phyloP scores from a whole-genome alignment of 2,888 invertebrate species.

The Abscondita cerata region DNA sequence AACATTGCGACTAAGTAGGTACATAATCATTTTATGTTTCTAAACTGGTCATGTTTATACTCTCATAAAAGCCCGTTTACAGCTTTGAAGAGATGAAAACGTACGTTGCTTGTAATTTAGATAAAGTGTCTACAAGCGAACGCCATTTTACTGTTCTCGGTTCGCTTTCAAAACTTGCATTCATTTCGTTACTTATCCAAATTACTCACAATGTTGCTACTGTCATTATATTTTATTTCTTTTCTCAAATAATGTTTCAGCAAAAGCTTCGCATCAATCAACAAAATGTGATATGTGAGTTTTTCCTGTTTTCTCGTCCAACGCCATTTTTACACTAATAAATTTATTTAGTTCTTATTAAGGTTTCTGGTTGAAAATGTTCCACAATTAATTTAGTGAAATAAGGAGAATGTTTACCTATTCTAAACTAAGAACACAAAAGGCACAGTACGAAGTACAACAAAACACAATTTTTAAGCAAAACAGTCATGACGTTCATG shows the following conservation, averaged over 20 bases:
- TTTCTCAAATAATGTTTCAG: constrained; percentile 8
- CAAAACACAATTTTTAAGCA: too few relatives aligned
- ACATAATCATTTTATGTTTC: constrained; percentile 39
- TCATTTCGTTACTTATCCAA: constrained; percentile 41
- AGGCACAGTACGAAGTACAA: too few relatives aligned
- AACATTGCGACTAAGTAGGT: constrained; percentile 25
- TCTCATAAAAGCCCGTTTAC: constrained; percentile 38
- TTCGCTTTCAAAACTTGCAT: constrained; percentile 36
- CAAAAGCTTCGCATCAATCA: constrained; percentile 8
- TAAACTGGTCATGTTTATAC: constrained; percentile 37
- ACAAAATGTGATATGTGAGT: constrained; percentile 4
- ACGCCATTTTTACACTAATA: constrained; percentile 9
- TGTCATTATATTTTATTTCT: constrained; percentile 17
- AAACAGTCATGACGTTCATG: too few relatives aligned
- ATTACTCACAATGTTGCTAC: constrained; percentile 30
- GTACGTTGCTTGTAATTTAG: constrained; percentile 42
- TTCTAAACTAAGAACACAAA: too few relatives aligned
- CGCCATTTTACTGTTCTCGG: constrained; percentile 33
- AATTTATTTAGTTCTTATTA: background rate
- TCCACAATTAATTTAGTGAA: too few relatives aligned
- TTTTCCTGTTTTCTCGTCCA: constrained; percentile 4
- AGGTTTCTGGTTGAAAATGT: too few relatives aligned
- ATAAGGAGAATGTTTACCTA: too few relatives aligned
- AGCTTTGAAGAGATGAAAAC: constrained; percentile 41
- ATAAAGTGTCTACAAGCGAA: constrained; percentile 39